A percentile compares a stretch with the other conserved stretches of the same genome.
Conservation (phyloP, 2,113 vertebrate species). For the Brachyhypopomus gauderio region DNA sequence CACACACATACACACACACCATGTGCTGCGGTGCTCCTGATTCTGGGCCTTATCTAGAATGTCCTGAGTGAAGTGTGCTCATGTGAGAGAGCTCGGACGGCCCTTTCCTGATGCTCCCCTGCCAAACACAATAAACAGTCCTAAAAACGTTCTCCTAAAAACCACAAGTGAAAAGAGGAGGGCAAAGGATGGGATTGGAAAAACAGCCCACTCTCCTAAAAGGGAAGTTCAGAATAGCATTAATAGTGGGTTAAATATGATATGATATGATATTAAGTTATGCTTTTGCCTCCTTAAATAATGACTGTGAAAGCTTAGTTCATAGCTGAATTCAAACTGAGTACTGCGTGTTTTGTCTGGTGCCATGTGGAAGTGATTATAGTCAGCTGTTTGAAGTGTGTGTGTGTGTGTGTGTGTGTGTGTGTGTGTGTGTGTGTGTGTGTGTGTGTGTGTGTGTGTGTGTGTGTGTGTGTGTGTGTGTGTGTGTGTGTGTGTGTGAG, state of each 20-base stretch:
- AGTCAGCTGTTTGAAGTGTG: conserved; percentile 24
- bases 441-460: conserved; percentile 36
- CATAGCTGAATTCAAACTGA: neutral
- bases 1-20: conserved; percentile 3
- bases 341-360: conserved; percentile 12
- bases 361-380: conserved; percentile 47
- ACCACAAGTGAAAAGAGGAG: neutral
- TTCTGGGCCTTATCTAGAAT: neutral
- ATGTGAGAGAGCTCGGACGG: neutral
- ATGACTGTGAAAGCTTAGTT: neutral
- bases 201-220: neutral
- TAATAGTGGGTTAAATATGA: neutral
- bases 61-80: neutral
- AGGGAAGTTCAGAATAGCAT: neutral
- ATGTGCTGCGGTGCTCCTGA: too few relatives aligned
- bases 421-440: conserved; percentile 38
- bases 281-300: neutral
- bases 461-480: conserved; percentile 35
- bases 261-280: neutral
- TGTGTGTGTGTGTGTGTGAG: conserved; percentile 35
- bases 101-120: neutral
- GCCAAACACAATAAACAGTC: neutral
- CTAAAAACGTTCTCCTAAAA: neutral
- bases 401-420: conserved; percentile 33
- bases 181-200: neutral